Base-by-base conservation (phyloP, 2,888 invertebrate genomes). In the Tribolium freemani region DNA sequence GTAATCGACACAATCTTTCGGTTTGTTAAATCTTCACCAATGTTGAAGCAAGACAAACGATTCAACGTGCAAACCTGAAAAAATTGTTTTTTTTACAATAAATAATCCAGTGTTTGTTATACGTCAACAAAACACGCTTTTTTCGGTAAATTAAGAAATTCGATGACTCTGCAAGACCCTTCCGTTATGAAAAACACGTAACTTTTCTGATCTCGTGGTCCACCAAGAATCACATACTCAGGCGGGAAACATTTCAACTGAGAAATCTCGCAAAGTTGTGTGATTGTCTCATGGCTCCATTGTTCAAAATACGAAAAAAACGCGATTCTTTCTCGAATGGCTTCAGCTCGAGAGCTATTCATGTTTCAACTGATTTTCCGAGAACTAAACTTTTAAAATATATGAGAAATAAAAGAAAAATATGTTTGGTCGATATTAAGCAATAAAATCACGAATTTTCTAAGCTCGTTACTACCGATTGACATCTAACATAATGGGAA, bases 61-160 rank as follows among this genome's bases (percentile, higher is more conserved):
- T 11, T 89, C 86, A 89, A 86, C 63, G 87, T 86, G 69, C 89
- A 89, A 26, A 90, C 88, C 67, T 68, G 30, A 60, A 73, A 50
- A 13, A n/a, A 4, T 38, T 0, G 46, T 26, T 30, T 11, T 30
- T n/a, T 5, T 8, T 3, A 20, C 16, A 45, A 21, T 13, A 38
- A 3, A 57, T 6, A 57, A 21, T 6, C 8, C 5, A 60, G n/a
- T 6, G 1, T 44, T 44, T 6, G 1, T 44, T 44, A 4, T 69
- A 69, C 60, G 13, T 61, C 44, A 9, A 69, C 61, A 45, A 56
- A 70, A 64, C 44, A 63, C 6, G 26, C 67, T 46, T 53, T 20
- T 26, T 38, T n/a, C 13, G 16, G 10, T 9, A 53, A 48, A 38
- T 38, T 46, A 1, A 72, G 13, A 31, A 31, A 57, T 10, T 72